Evolutionary conservation across 2,888 invertebrate genomes (phyloP).

Genomic region (Hipparchia semele): DNA sequence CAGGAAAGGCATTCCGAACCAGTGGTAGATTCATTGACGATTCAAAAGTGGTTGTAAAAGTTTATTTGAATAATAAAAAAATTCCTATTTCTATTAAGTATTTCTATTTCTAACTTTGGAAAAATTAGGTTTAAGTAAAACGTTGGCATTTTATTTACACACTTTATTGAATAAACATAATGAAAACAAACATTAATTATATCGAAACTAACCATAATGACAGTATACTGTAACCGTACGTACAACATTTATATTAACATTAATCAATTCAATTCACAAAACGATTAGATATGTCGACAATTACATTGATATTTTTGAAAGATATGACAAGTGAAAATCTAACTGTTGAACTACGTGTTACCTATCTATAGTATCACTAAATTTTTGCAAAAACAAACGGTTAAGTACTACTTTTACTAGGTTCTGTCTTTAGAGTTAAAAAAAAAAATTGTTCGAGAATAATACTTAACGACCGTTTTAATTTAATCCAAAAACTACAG

Average conservation of each 20-base stretch:
- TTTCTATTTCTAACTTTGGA: too few species aligned
- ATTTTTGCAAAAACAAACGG: slow-evolving; percentile 32
- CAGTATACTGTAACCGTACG: slow-evolving; percentile 78
- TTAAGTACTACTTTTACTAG: slow-evolving; percentile 31
- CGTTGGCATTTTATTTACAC: slow-evolving; percentile 71
- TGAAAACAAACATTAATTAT: slow-evolving; percentile 79
- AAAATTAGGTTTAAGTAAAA: slow-evolving; percentile 41
- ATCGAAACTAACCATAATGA: slow-evolving; percentile 74
- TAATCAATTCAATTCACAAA: slow-evolving; percentile 77
- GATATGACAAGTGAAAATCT: slow-evolving; percentile 65
- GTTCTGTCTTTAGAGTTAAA: slow-evolving; percentile 26
- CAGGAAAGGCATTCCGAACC: too few species aligned
- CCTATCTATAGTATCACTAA: slow-evolving; percentile 40
- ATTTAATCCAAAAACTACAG: too few species aligned
- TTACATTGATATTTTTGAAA: slow-evolving; percentile 76
- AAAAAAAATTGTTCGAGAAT: neutral
- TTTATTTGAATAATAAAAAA: too few species aligned
- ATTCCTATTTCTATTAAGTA: too few species aligned
- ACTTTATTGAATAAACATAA: slow-evolving; percentile 83
- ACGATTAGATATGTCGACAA: slow-evolving; percentile 79
- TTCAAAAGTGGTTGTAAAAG: too few species aligned
- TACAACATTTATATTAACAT: slow-evolving; percentile 80
- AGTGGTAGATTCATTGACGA: too few species aligned
- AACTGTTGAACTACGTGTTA: slow-evolving; percentile 39
- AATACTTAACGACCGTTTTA: neutral